Evolutionary conservation across 2,888 invertebrate species (phyloP).

Genomic region (Ecdyonurus torrentis): DNA sequence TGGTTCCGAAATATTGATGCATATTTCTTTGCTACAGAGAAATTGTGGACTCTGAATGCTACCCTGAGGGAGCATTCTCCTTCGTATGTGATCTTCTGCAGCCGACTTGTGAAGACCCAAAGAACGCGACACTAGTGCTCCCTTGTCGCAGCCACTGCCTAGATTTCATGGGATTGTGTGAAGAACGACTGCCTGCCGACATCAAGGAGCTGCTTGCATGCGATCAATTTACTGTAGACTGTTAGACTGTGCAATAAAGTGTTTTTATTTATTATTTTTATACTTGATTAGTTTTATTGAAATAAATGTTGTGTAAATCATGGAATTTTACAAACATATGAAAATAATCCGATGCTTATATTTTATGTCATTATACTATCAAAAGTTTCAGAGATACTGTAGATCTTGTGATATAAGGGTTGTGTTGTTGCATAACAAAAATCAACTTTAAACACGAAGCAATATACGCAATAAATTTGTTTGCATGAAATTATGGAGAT

Average conservation of each 20-base stretch:
- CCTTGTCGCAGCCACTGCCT: slow-evolving; percentile 74
- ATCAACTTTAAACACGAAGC: too few relatives aligned
- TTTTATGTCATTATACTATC: too few relatives aligned
- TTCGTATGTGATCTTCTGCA: slow-evolving; percentile 77
- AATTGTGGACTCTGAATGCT: slow-evolving; percentile 82
- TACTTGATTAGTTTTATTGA: too few relatives aligned
- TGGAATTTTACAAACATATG: too few relatives aligned
- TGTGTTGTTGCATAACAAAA: too few relatives aligned
- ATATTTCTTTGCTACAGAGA: slow-evolving; percentile 32
- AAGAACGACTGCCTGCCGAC: slow-evolving; percentile 49
- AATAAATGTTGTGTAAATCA: too few relatives aligned
- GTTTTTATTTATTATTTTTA: neutral
- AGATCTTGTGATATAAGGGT: too few relatives aligned
- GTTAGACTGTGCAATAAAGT: neutral
- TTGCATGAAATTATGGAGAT: too few relatives aligned
- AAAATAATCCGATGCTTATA: too few relatives aligned
- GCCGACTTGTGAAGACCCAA: slow-evolving; percentile 47
- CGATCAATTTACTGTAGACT: slow-evolving; percentile 7
- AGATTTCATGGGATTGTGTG: slow-evolving; percentile 70
- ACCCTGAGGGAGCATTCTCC: slow-evolving; percentile 61
- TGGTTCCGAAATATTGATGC: neutral
- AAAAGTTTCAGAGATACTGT: too few relatives aligned
- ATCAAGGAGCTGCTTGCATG: slow-evolving; percentile 61
- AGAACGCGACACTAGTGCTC: slow-evolving; percentile 32
- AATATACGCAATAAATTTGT: too few relatives aligned